Evolutionary conservation across 2,888 invertebrate genomes (phyloP), one percentile per base, ranked within the genome.

Genomic region (Ochropleura plecta): DNA sequence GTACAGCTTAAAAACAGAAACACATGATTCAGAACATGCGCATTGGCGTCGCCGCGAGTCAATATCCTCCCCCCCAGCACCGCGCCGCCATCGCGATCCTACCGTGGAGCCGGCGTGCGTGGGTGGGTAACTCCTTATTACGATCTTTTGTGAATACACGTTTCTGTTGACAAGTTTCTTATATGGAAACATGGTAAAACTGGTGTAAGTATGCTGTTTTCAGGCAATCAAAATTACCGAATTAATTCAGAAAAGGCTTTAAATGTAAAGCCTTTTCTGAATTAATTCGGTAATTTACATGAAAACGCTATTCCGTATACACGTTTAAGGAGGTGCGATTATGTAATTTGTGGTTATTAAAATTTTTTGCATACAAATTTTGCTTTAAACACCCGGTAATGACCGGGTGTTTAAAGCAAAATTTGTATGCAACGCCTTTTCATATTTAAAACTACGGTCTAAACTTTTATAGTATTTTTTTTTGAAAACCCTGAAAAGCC

Each of bases 31-130:
- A 91, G 94, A 92, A 92, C 95, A 95, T 96, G 96, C 96, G 96
- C 96, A 95, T 87, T 94, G 92, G 89, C 91, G 94, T 89, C 93
- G 92, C 83, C 92, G 94, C 95, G 93, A 96, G 96, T 96, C 96
- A 96, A 95, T 97, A 97, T 95, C 95, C 96, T 94, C 96, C 95
- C 92, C 92, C 94, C 92, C 93, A 91, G 89, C 95, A 88, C 92
- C 93, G 94, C 94, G 93, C 95, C 95, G 96, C 96, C 96, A 95
- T 96, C 95, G 94, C 93, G 92, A 91, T 88, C 92, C 88, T 90
- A 90, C 92, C 91, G 81, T 86, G 88, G 88, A 84, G 82, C 90
- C 86, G 64, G 79, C 48, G 78, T 80, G 88, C 86, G 90, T 91
- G 93, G 89, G 83, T 74, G 87, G 81, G 77, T 92, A 94, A 88